Evolutionary conservation across 2,113 vertebrate species (phyloP).

Genomic region (Myrmophylax atrothorax): DNA sequence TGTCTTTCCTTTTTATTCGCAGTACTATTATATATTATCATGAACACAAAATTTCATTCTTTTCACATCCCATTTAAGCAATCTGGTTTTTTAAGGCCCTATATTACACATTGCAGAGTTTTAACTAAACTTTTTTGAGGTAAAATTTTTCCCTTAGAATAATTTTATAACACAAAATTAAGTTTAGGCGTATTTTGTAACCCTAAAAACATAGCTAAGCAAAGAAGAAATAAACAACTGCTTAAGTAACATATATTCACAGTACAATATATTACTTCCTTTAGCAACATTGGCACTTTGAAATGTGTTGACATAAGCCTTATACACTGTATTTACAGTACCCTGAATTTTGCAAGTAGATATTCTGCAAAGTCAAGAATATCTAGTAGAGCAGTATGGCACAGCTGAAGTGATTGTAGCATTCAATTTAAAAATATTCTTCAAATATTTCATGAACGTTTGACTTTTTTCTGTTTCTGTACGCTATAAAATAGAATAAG

Average conservation of each 20-base stretch:
- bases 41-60: background rate
- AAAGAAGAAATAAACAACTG: background rate
- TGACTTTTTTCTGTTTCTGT: background rate
- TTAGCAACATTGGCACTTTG: background rate
- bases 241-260: background rate
- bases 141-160: background rate
- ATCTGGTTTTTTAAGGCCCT: background rate
- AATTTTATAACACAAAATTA: background rate
- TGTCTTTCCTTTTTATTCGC: background rate
- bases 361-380: background rate
- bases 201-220: background rate
- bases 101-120: background rate
- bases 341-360: background rate
- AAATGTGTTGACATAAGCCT: background rate
- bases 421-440: background rate
- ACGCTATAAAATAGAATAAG: background rate
- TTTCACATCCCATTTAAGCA: background rate
- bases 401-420: background rate
- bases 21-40: background rate
- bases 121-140: background rate
- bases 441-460: background rate
- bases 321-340: background rate
- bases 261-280: background rate
- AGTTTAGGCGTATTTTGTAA: background rate
- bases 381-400: background rate